phyloP scores from a whole-genome alignment of 2,113 vertebrate genomes.

The Nibea coibor region DNA sequence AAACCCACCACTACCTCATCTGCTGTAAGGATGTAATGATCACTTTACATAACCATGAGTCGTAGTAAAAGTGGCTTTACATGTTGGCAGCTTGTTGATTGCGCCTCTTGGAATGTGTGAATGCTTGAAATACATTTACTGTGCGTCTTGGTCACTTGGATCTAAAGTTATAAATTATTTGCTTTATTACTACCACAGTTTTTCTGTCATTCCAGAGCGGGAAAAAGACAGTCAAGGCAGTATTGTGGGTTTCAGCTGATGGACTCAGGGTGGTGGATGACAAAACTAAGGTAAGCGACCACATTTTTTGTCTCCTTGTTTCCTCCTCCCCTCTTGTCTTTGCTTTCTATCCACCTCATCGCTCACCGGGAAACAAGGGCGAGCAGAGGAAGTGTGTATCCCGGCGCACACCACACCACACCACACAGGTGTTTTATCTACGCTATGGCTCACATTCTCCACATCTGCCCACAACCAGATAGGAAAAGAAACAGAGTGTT shows the following conservation, averaged over 20 bases:
- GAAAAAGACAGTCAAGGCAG: slow-evolving; percentile 92
- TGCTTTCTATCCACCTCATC: not conserved
- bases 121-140: not conserved
- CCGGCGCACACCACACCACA: not conserved
- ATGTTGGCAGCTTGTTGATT: not conserved
- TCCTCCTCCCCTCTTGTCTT: not conserved
- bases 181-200: not conserved
- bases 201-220: slow-evolving; percentile 84
- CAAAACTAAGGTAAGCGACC: slow-evolving; percentile 90
- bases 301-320: not conserved
- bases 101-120: not conserved
- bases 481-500: not conserved
- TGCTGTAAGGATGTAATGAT: slow-evolving; percentile 10
- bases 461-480: not conserved
- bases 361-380: not conserved
- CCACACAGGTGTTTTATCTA: not conserved
- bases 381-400: not conserved
- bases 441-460: too few species aligned
- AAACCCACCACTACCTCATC: slow-evolving; percentile 16
- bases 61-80: not conserved
- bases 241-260: slow-evolving; percentile 94
- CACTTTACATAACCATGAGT: slow-evolving; percentile 9
- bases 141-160: not conserved
- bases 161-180: not conserved
- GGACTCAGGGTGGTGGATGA: slow-evolving; percentile 94